phyloP scores from a whole-genome alignment of 2,113 vertebrate genomes.

The Cephalopterus ornatus region DNA sequence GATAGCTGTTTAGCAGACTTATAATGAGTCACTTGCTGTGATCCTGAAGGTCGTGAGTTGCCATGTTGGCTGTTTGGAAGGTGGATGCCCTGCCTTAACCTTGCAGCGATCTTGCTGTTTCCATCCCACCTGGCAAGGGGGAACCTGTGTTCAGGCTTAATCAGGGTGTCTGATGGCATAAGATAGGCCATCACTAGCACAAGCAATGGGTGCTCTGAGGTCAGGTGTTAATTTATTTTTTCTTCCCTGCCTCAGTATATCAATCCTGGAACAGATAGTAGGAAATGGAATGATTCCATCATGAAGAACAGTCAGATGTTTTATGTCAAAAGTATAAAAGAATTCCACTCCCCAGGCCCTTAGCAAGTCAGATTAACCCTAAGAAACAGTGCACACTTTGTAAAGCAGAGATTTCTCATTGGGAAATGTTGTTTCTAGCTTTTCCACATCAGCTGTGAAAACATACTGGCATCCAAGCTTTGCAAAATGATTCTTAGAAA shows the following conservation, averaged over 20 bases:
- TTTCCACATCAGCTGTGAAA: constrained; percentile 58
- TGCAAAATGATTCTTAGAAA: constrained; percentile 44
- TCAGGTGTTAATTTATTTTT: not conserved
- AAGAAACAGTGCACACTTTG: constrained; percentile 34
- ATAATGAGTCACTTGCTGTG: not conserved
- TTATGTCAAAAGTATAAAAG: not conserved
- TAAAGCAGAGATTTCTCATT: constrained; percentile 18
- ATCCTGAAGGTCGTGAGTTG: not conserved
- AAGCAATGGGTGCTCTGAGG: not conserved
- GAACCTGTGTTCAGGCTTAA: not conserved
- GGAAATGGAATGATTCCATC: not conserved
- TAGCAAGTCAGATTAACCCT: not conserved
- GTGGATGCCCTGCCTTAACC: not conserved
- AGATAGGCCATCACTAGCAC: not conserved
- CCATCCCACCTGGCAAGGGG: not conserved
- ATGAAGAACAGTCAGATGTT: not conserved
- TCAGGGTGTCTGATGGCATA: not conserved
- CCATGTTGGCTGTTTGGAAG: not conserved
- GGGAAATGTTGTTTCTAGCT: constrained; percentile 32
- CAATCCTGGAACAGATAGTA: not conserved
- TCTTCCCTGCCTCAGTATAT: not conserved
- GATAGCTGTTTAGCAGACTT: constrained; percentile 31
- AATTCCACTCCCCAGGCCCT: not conserved
- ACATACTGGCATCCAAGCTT: constrained; percentile 33
- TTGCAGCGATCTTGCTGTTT: not conserved